Conservation (phyloP, 2,113 vertebrate species). For the Oreochromis spilurus region DNA sequence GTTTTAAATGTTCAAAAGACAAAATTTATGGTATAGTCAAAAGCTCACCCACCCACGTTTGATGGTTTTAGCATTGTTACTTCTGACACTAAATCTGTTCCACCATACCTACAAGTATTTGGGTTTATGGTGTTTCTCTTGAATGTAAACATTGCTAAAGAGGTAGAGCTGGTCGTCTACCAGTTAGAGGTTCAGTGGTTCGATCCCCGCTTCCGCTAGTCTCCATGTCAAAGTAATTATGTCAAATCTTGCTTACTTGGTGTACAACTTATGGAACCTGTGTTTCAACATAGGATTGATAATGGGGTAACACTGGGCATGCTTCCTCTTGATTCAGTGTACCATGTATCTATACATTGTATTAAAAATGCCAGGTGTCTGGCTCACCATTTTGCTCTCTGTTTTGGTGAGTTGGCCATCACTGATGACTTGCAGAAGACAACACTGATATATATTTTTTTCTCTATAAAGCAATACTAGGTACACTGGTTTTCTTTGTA, state of each 20-base stretch:
- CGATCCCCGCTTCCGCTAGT: rapidly evolving
- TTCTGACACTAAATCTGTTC: not conserved
- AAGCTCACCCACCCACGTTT: not conserved
- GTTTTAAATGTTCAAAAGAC: not conserved
- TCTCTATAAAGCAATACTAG: not conserved
- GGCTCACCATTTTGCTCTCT: no score
- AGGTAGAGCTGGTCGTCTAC: not conserved
- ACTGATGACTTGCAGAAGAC: not conserved
- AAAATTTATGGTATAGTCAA: not conserved
- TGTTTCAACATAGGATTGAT: no score
- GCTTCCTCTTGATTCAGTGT: no score
- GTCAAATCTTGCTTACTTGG: not conserved
- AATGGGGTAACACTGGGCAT: no score
- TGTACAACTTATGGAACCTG: no score
- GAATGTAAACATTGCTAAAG: not conserved
- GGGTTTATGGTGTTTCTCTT: not conserved
- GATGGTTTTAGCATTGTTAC: not conserved
- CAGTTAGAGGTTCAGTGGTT: not conserved
- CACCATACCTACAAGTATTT: not conserved
- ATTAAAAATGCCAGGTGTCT: no score
- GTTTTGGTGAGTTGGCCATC: no score
- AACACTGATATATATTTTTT: not conserved
- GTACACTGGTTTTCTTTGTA: not conserved
- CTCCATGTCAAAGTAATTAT: not conserved
- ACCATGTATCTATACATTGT: no score